phyloP scores from a whole-genome alignment of 2,797 vertebrate genomes.

The Chelon labrosus region DNA sequence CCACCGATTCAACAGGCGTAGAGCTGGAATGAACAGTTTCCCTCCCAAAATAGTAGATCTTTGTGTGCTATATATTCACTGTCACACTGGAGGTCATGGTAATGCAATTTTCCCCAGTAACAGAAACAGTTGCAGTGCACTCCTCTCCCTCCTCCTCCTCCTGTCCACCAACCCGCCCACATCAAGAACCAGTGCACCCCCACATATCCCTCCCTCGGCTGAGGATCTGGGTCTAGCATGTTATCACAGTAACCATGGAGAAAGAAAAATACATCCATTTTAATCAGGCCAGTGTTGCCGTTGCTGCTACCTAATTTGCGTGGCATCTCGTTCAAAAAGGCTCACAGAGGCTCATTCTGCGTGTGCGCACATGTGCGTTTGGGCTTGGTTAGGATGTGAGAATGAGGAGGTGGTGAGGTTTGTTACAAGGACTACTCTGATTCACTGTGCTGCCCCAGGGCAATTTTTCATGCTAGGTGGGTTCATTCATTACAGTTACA shows the following conservation, averaged over 20 bases:
- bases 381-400: conserved; percentile 19
- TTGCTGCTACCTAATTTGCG: conserved; percentile 44
- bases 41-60: conserved; percentile 51
- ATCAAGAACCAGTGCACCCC: conserved; percentile 48
- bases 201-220: conserved; percentile 15
- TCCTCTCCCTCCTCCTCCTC: conserved; percentile 25
- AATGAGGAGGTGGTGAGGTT: conserved; percentile 8
- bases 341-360: conserved; percentile 25
- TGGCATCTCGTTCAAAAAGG: conserved; percentile 54
- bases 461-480: conserved; percentile 40
- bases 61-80: conserved; percentile 51
- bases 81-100: conserved; percentile 72
- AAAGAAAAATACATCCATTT: conserved; percentile 59
- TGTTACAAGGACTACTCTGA: conserved; percentile 35
- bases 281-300: conserved; percentile 65
- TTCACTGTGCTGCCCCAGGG: conserved; percentile 10
- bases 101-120: conserved; percentile 75
- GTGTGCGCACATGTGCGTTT: background rate
- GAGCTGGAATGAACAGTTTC: conserved; percentile 9
- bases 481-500: background rate
- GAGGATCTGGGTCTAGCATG: conserved; percentile 67
- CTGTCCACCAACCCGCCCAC: conserved; percentile 60
- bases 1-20: conserved; percentile 28
- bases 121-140: conserved; percentile 61
- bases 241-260: conserved; percentile 56